Evolutionary conservation across 2,888 invertebrate species (phyloP).

Genomic region (Leptinotarsa tumamoca): DNA sequence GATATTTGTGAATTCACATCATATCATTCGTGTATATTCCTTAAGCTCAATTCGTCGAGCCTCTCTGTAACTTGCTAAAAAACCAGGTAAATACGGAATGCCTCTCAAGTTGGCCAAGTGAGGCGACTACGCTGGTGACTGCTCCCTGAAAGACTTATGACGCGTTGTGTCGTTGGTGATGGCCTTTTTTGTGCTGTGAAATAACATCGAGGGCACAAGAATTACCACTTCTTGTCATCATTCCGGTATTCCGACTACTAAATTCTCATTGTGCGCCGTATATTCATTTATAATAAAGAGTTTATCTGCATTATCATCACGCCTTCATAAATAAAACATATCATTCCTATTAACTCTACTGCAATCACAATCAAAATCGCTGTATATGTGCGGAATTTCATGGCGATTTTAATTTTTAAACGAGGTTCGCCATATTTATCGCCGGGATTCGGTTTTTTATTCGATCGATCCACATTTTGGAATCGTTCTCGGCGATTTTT

Average conservation of each 20-base stretch:
- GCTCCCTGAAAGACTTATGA: slow-evolving; percentile 54
- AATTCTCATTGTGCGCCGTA: slow-evolving; percentile 53
- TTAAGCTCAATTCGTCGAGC: not conserved
- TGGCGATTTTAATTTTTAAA: slow-evolving; percentile 5
- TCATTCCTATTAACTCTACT: slow-evolving; percentile 36
- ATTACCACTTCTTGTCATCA: slow-evolving; percentile 60
- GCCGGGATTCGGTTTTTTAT: not conserved
- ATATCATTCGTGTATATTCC: no score
- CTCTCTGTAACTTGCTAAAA: slow-evolving; percentile 31
- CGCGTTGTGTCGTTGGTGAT: slow-evolving; percentile 58
- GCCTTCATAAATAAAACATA: slow-evolving; percentile 49
- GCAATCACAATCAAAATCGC: slow-evolving; percentile 27
- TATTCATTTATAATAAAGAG: slow-evolving; percentile 36
- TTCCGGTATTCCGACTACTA: slow-evolving; percentile 58
- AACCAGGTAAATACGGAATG: slow-evolving; percentile 34
- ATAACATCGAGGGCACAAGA: slow-evolving; percentile 57
- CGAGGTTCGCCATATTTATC: slow-evolving; percentile 3
- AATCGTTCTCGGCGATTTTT: slow-evolving; percentile 1
- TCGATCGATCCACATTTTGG: slow-evolving; percentile 1
- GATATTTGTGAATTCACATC: no score
- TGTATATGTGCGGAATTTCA: not conserved
- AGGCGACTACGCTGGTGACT: slow-evolving; percentile 31
- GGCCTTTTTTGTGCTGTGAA: slow-evolving; percentile 58
- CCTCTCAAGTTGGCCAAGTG: slow-evolving; percentile 36
- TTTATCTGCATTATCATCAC: slow-evolving; percentile 40